These are phyloP conservation scores for Xanthorhoe designata DNA, from an alignment of 2,888 invertebrate genomes.

Conservation along the genomic window DNA sequence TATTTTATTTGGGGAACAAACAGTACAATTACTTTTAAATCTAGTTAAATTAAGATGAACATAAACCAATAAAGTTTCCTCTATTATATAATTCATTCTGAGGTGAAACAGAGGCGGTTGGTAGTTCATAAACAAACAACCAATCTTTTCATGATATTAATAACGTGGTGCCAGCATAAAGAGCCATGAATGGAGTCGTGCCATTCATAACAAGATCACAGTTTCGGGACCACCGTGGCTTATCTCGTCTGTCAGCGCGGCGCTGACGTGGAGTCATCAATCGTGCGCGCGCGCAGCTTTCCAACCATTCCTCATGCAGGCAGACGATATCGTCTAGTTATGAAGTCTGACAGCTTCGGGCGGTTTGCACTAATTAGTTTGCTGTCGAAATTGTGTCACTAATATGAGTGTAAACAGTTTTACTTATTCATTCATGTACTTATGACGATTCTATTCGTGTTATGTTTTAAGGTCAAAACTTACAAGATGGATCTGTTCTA, in stretches of 20 bases:
- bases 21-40: no score
- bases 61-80: no score
- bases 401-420: constrained; percentile 10
- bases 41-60: no score
- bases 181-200: constrained; percentile 49
- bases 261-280: constrained; percentile 65
- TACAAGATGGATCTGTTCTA: background rate
- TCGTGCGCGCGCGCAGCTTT: constrained; percentile 57
- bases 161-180: background rate
- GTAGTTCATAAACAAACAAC: background rate
- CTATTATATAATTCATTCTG: no score
- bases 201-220: constrained; percentile 58
- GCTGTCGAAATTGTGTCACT: constrained; percentile 22
- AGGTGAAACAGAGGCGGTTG: no score
- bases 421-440: background rate
- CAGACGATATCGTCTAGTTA: constrained; percentile 39
- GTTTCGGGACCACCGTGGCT: constrained; percentile 64
- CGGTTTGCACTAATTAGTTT: constrained; percentile 49
- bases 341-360: constrained; percentile 48
- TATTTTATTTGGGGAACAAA: no score
- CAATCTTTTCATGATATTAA: background rate
- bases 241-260: constrained; percentile 56
- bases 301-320: constrained; percentile 56
- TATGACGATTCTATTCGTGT: no score
- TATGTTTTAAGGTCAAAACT: background rate